Conservation (phyloP, 2,888 invertebrate genomes). For the Oligia fasciuncula region DNA sequence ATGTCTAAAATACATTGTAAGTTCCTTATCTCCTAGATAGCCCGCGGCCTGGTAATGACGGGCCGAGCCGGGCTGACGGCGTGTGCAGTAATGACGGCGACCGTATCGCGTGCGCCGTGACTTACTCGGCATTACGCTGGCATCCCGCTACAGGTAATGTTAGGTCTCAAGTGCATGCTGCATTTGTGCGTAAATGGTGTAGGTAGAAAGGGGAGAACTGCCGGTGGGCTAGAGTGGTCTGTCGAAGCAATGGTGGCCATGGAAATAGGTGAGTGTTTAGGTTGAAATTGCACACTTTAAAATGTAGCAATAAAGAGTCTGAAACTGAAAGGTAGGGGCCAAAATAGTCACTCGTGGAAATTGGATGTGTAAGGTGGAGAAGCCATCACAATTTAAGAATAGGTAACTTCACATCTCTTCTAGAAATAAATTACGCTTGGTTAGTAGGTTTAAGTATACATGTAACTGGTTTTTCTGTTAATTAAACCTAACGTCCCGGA, state of each 20-base stretch:
- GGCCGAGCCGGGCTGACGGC: constrained; percentile 12
- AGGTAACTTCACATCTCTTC: too few relatives aligned
- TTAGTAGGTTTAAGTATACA: background rate
- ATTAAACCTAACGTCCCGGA: background rate
- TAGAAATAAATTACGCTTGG: background rate
- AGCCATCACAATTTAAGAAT: too few relatives aligned
- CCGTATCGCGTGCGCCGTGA: constrained; percentile 51
- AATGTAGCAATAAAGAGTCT: background rate
- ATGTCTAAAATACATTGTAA: constrained; percentile 13
- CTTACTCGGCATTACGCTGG: constrained; percentile 53
- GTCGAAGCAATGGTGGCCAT: too few relatives aligned
- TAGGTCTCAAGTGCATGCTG: constrained; percentile 16
- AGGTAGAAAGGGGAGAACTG: background rate
- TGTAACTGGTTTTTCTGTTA: background rate
- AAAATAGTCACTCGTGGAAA: too few relatives aligned
- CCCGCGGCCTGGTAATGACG: constrained; percentile 48
- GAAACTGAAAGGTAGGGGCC: background rate
- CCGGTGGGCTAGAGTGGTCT: background rate
- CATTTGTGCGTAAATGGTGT: constrained; percentile 6
- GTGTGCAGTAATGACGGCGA: constrained; percentile 41
- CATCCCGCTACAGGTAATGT: constrained; percentile 30
- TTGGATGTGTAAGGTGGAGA: too few relatives aligned
- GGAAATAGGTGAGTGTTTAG: background rate
- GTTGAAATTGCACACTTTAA: background rate
- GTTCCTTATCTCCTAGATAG: constrained; percentile 6